Evolutionary conservation across 2,113 vertebrate genomes (phyloP), one percentile per base, ranked within the genome.

Genomic region (Arizona elegans): DNA sequence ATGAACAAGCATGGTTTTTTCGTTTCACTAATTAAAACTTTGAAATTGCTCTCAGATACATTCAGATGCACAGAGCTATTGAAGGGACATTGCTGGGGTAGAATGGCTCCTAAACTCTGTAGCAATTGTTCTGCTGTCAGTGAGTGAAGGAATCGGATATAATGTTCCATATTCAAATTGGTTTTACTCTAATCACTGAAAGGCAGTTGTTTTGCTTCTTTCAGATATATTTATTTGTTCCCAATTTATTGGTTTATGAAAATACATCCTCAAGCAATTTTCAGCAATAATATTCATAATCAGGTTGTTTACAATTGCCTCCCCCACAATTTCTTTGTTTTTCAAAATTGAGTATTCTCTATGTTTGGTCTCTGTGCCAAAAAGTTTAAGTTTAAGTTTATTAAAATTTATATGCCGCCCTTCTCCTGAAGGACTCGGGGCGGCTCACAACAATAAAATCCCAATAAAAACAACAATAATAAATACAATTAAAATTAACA

Each of bases 211-310:
- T 90, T 95, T 95, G 70, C 93, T 24, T 26, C 50, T 91, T 95
- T 94, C 53, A 50, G 87, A 90, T 86, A 43, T 85, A 75, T 92
- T 86, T 26, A 38, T 90, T 94, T 95, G 93, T 91, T 95, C 92
- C 94, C 92, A 26, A 62, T 62, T 92, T 94, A 94, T 93, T 55
- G 11, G 43, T 58, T 88, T 90, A 85, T 94, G 85, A 52, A 75
- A 91, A 59, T 59, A 65, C 21, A 62, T 24, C 91, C 29, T 87
- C 17, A 58, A 88, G 92, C 92, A 92, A 95, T 92, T 65, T 65
- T 93, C 87, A 62, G 75, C 90, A 96, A 93, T 86, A 87, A 93
- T 91, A 96, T 91, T 94, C 91, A 96, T 38, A 92, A 92, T 87
- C 52, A 93, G 33, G 50, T 91, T 93, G 93, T 95, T 97, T 96